Evolutionary conservation across 2,797 vertebrate species (phyloP), one percentile per base, ranked within the genome.

Genomic region (Cossypha polioptera): DNA sequence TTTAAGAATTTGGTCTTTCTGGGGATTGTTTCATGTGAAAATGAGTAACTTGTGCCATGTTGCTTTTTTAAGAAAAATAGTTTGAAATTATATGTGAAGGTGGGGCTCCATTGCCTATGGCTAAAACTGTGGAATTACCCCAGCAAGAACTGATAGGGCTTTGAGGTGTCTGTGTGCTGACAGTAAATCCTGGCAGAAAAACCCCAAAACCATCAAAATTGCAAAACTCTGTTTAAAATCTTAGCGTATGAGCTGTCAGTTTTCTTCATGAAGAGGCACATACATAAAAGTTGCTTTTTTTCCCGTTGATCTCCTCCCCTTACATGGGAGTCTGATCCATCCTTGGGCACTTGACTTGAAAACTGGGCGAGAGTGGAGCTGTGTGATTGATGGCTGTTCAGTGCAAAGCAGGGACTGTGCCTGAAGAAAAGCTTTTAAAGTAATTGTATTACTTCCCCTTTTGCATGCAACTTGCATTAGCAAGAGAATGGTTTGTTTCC

Each of bases 1-100:
- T 71, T 68, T 58, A 81, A 77, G 78, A 13, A 42, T 79, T 95
- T 96, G 82, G 61, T 96, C 62, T 54, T 94, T 96, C 67, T 68
- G 33, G 87, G 22, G 25, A 29, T 76, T 59, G 48, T 47, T 93
- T 66, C 75, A 25, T 78, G 82, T 71, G 73, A 48, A 84, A 73
- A 76, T 48, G 50, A 59, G 22, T 84, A 22, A 38, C 38, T 69
- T 73, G 76, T 59, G 10, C 72, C 16, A 9, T 13, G 29, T 45
- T 69, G 16, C 22, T 35, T 65, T 67, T 86, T 35, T 42, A 65
- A 59, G 25, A 66, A 53, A 76, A 75, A 11, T 54, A 11, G 5
- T 76, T 90, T 82, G 43, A 90, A 90, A 51, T 58, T 33, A 12
- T 19, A 31, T 7, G 11, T 67, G 45, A 71, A 58, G 38, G 9